Percentiles rank a stretch among this genome's conserved stretches.
Evolutionary conservation across 2,888 invertebrate species (phyloP).

Genomic region (Acanthosoma haemorrhoidale): DNA sequence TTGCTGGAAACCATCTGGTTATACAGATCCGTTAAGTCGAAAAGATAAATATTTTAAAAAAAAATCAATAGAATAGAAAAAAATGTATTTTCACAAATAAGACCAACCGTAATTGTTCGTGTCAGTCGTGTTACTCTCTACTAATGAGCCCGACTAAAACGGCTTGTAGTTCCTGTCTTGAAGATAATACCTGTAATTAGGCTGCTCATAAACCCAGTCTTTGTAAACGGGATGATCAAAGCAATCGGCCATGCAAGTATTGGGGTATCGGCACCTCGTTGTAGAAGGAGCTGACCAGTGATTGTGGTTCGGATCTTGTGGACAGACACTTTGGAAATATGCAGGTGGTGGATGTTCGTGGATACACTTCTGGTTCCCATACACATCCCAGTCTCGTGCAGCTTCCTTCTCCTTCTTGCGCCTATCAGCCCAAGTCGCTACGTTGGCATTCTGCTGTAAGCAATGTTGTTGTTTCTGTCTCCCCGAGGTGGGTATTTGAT

Average conservation of each 20-base stretch:
- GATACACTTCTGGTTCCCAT: not conserved
- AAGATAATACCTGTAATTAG: not conserved
- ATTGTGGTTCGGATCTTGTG: not conserved
- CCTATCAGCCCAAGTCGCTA: too few relatives aligned
- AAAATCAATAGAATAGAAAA: too few relatives aligned
- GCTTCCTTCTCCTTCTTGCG: not conserved
- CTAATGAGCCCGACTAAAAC: not conserved
- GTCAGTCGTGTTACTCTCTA: not conserved
- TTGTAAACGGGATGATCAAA: constrained; percentile 1
- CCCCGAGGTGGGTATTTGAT: too few relatives aligned
- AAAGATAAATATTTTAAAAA: not conserved
- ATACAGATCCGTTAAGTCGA: too few relatives aligned
- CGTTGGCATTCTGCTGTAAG: too few relatives aligned
- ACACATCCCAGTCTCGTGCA: not conserved
- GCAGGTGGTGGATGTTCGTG: not conserved
- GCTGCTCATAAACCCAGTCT: constrained; percentile 9
- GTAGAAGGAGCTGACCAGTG: constrained; percentile 5
- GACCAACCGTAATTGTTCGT: not conserved
- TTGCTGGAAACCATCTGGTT: too few relatives aligned
- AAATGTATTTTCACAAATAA: too few relatives aligned
- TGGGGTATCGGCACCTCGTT: not conserved
- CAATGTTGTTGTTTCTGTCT: too few relatives aligned
- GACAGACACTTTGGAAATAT: not conserved
- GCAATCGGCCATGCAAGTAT: not conserved
- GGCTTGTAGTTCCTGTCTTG: not conserved